phyloP scores from a whole-genome alignment of 2,113 vertebrate species.

The Gasterosteus nipponicus region DNA sequence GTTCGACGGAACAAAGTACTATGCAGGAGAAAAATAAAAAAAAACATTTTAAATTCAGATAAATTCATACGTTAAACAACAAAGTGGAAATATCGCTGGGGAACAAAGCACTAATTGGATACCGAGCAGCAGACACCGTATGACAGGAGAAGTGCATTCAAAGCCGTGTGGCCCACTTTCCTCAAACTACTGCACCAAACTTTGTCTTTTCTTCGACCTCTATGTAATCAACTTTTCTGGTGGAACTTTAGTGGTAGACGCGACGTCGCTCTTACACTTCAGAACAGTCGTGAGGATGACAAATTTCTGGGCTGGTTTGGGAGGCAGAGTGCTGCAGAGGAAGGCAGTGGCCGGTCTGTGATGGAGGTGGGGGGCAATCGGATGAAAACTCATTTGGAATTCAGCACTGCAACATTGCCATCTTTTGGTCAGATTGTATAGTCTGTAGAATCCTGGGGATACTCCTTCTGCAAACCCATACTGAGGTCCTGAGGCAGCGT shows the following conservation, averaged over 20 bases:
- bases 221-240: slow-evolving; percentile 61
- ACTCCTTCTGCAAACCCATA: slow-evolving; percentile 36
- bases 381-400: slow-evolving; percentile 73
- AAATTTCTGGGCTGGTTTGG: slow-evolving; percentile 63
- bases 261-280: slow-evolving; percentile 55
- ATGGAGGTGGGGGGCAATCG: slow-evolving; percentile 49
- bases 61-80: background rate
- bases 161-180: slow-evolving; percentile 33
- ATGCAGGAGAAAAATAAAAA: slow-evolving; percentile 2
- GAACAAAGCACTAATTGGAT: slow-evolving; percentile 21
- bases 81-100: background rate
- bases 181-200: slow-evolving; percentile 49
- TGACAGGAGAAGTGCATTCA: slow-evolving; percentile 11
- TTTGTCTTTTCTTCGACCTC: slow-evolving; percentile 42
- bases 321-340: slow-evolving; percentile 57
- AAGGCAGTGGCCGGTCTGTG: slow-evolving; percentile 57
- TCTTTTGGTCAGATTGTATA: slow-evolving; percentile 88
- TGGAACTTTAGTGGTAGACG: slow-evolving; percentile 59
- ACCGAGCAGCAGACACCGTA: slow-evolving; percentile 24
- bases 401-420: slow-evolving; percentile 95
- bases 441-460: slow-evolving; percentile 46
- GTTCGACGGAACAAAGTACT: slow-evolving; percentile 17
- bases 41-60: slow-evolving; percentile 14
- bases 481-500: slow-evolving; percentile 38
- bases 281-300: slow-evolving; percentile 58